Evolutionary conservation across 2,888 invertebrate genomes (phyloP), one percentile per base, ranked within the genome.

Genomic region (Synanthedon tipuliformis): DNA sequence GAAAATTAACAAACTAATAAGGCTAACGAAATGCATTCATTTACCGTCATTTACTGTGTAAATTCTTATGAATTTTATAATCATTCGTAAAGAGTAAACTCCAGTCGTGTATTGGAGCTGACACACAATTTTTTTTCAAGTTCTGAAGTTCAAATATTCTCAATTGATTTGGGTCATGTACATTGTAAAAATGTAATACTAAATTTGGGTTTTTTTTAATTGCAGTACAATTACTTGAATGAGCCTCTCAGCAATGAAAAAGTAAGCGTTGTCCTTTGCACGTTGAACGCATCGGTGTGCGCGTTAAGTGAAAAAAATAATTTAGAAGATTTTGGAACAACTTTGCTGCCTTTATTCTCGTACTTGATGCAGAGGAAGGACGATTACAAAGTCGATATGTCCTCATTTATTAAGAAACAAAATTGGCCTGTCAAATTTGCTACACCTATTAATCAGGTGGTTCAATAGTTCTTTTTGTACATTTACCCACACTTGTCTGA

Each of bases 211-310:
- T 34, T 34, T 45, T 50, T 54, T 34, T 57, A 50, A 52, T 83
- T 82, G 53, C 78, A 87, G 86, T 78, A 75, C 56, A 78, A 81
- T 64, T 81, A 69, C 61, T 61, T 85, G 41, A 69, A 64, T 51
- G 74, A 73, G 54, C 77, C 79, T 0, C 53, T 82, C 4, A 63
- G 65, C 8, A 68, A 78, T 50, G 58, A 52, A 23, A 74, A 79
- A 64, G 72, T 82, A 7, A 52, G 61, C 41, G 57, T 54, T 3
- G 68, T 72, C 1, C 54, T 76, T 15, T 63, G 64, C 13, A 76
- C 73, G 60, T 61, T 81, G 15, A 58, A 65, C 40, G 56, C 64
- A 10, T 60, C 73, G 41, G 65, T 71, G 5, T 71, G 72, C 54
- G 52, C 65, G 16, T 57, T 70, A 3, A 59, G 66, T 23, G 65